Evolutionary conservation across 2,113 vertebrate genomes (phyloP), one percentile per base, ranked within the genome.

Genomic region (Pteruthius melanotis): DNA sequence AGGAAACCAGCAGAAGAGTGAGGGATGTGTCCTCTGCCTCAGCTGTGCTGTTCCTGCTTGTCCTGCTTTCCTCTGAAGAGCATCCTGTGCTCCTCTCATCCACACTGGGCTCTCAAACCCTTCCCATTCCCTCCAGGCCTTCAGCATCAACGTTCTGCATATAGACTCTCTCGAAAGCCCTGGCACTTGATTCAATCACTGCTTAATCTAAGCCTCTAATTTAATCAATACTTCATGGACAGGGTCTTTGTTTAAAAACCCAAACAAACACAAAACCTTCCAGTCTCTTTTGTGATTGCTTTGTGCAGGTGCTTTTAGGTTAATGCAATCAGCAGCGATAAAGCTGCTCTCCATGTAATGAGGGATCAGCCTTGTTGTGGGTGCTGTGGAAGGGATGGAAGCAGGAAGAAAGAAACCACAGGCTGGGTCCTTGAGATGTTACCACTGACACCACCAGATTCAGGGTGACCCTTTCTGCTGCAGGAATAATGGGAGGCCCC

Each of bases 141-240:
- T 39, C 10, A 1, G 33, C 4, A 1, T 20, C 37, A 12, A 1
- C 0, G 13, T 33, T 85, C 66, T 75, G 70, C 44, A 33, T 9
- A 45, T 2, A 84, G 84, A 53, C 57, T 77, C 52, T 37, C 54
- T 28, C 0, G 0, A 2, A 45, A 92, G 42, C 56, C 88, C 53
- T 35, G 9, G 56, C 31, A 56, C 83, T 94, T 31, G 28, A 71
- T 92, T 95, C 91, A 87, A 86, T 76, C 53, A 8, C 83, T 65
- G 53, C 77, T 89, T 95, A 91, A 94, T 97, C 94, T 91, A 82
- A 94, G 79, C 57, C 49, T 89, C 81, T 83, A 91, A 92, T 93
- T 89, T 89, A 95, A 95, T 96, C 87, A 91, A 93, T 94, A 82
- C 81, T 66, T 77, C 80, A 78, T n/a, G 76, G 80, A 37, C 77